Conservation (phyloP, 2,888 invertebrate genomes). For the Meteorus colon region DNA sequence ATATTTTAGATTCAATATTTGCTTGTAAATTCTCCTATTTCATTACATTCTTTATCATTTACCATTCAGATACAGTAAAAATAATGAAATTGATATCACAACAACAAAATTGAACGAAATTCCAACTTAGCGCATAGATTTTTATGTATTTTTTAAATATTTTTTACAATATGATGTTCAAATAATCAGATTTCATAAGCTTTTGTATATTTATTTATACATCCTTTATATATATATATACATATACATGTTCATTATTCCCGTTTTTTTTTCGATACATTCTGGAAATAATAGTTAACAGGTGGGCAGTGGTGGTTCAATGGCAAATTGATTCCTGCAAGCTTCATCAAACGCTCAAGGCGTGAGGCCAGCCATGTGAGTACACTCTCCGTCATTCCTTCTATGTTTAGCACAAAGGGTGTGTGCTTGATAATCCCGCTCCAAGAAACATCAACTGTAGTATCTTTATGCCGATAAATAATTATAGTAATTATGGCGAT, state of each 20-base stretch:
- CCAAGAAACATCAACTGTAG: constrained; percentile 44
- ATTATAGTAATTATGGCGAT: constrained; percentile 34
- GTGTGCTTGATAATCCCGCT: constrained; percentile 50
- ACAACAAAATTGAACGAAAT: too few relatives aligned
- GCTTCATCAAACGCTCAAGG: constrained; percentile 12
- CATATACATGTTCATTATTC: not conserved
- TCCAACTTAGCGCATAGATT: too few relatives aligned
- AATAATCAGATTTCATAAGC: too few relatives aligned
- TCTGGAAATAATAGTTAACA: constrained; percentile 20
- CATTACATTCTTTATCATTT: too few relatives aligned
- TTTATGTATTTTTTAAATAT: too few relatives aligned
- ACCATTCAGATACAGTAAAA: too few relatives aligned
- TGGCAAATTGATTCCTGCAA: constrained; percentile 3
- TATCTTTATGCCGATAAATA: constrained; percentile 20
- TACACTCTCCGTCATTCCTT: constrained; percentile 66
- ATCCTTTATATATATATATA: not conserved
- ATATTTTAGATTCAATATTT: too few relatives aligned
- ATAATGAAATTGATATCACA: too few relatives aligned
- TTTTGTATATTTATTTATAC: too few relatives aligned
- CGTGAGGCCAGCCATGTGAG: constrained; percentile 63
- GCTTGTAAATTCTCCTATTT: too few relatives aligned
- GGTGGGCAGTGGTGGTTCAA: constrained; percentile 29
- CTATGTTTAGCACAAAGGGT: constrained; percentile 71
- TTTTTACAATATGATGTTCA: too few relatives aligned
- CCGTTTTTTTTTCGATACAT: not conserved